phyloP scores from a whole-genome alignment of 1,140 invertebrate genomes.

The Bathynomus jamesi region DNA sequence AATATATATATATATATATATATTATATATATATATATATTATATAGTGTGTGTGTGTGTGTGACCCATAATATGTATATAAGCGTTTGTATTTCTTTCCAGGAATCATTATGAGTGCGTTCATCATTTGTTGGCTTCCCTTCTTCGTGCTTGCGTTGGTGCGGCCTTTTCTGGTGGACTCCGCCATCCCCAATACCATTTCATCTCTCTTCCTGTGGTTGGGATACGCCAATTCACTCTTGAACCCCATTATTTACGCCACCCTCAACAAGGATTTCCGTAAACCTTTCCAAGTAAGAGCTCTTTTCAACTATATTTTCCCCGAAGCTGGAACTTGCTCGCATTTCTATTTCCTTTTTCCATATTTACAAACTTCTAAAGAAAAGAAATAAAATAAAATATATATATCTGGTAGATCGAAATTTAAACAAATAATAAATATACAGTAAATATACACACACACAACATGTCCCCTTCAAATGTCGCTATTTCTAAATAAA shows the following conservation, averaged over 20 bases:
- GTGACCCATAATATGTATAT: neutral
- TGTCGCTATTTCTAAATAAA: no score
- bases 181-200: slow-evolving; percentile 50
- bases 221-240: slow-evolving; percentile 57
- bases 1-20: no score
- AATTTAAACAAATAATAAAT: no score
- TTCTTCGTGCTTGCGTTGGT: slow-evolving; percentile 89
- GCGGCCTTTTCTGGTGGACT: slow-evolving; percentile 59
- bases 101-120: slow-evolving; percentile 95
- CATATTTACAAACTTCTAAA: no score
- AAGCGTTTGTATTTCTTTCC: neutral
- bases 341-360: no score
- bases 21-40: slow-evolving; percentile 4
- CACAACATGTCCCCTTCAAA: no score
- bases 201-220: slow-evolving; percentile 67
- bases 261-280: slow-evolving; percentile 58
- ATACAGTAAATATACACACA: no score
- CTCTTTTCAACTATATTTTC: neutral
- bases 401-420: no score
- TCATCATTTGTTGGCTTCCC: slow-evolving; percentile 92
- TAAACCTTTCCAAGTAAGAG: slow-evolving; percentile 36
- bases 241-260: slow-evolving; percentile 64
- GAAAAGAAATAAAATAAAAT: no score
- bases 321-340: no score
- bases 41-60: neutral